A percentile compares a stretch with the other conserved stretches of the same genome.
These are phyloP conservation scores for Macrocentrus cingulum DNA, from an alignment of 1,140 invertebrate species.

Conservation along the genomic window DNA sequence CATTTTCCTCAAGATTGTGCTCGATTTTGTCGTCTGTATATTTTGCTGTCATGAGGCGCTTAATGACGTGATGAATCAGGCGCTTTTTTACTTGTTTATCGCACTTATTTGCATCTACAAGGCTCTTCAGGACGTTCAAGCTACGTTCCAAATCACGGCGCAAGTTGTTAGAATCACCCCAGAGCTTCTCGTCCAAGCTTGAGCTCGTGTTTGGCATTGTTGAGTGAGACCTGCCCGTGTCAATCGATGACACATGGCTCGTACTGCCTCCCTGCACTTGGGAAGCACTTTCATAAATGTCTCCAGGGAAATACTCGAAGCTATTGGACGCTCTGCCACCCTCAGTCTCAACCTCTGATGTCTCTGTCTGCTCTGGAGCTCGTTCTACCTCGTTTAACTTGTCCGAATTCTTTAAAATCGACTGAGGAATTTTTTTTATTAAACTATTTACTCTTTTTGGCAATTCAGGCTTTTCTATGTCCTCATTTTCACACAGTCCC, in stretches of 20 bases:
- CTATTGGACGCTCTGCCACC: constrained; percentile 54
- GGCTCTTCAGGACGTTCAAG: constrained; percentile 53
- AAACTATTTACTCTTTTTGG: constrained; percentile 44
- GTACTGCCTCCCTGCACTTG: constrained; percentile 43
- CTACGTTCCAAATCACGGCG: constrained; percentile 54
- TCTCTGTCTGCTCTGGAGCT: constrained; percentile 7
- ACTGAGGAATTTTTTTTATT: constrained; percentile 37
- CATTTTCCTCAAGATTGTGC: constrained; percentile 49
- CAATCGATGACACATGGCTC: constrained; percentile 43
- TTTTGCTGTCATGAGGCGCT: constrained; percentile 51
- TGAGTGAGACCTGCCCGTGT: constrained; percentile 47
- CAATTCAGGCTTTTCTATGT: constrained; percentile 45
- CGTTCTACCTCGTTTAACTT: constrained; percentile 25
- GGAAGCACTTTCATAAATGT: constrained; percentile 52
- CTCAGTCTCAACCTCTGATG: constrained; percentile 37
- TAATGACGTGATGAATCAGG: constrained; percentile 56
- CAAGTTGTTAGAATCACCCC: constrained; percentile 53
- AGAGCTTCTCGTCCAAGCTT: constrained; percentile 54
- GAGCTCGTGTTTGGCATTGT: constrained; percentile 56
- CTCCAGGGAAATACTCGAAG: constrained; percentile 59
- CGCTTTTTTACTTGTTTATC: constrained; percentile 52
- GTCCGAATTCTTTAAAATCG: constrained; percentile 42
- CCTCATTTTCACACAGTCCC: constrained; percentile 15
- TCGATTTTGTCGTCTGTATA: constrained; percentile 54
- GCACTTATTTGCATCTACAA: constrained; percentile 53